phyloP scores from a whole-genome alignment of 2,888 invertebrate genomes.

The Cosmorhoe ocellata region DNA sequence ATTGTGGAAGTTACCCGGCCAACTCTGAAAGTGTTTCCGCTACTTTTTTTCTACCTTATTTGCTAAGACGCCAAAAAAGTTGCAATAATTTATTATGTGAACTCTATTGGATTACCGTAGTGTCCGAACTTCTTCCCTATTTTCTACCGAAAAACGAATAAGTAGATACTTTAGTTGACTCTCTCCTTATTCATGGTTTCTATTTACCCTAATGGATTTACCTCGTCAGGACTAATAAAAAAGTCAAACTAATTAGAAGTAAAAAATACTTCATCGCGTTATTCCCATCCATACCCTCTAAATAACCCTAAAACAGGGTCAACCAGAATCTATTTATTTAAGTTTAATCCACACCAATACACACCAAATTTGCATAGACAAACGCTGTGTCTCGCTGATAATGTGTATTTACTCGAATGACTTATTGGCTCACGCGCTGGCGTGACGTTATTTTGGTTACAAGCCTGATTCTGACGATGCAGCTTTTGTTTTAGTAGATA shows the following conservation, averaged over 20 bases:
- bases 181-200: no score
- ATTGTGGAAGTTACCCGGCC: conserved; percentile 65
- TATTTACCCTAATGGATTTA: no score
- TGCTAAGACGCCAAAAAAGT: no score
- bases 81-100: no score
- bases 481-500: conserved; percentile 5
- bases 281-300: conserved; percentile 1
- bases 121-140: no score
- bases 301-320: conserved; percentile 30
- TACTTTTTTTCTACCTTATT: conserved; percentile 36
- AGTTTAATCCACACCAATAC: conserved; percentile 59
- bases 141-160: no score
- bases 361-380: conserved; percentile 65
- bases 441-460: conserved; percentile 7
- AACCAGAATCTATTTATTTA: conserved; percentile 65
- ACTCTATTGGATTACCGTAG: no score
- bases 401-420: conserved; percentile 67
- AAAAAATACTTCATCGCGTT: no score
- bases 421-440: conserved; percentile 48
- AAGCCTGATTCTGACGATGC: conserved; percentile 9
- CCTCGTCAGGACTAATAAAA: no score
- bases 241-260: no score
- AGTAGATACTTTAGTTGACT: no score
- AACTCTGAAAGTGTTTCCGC: conserved; percentile 58
- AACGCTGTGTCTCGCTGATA: conserved; percentile 63